phyloP scores from a whole-genome alignment of 2,113 vertebrate genomes.

The Gopherus flavomarginatus region DNA sequence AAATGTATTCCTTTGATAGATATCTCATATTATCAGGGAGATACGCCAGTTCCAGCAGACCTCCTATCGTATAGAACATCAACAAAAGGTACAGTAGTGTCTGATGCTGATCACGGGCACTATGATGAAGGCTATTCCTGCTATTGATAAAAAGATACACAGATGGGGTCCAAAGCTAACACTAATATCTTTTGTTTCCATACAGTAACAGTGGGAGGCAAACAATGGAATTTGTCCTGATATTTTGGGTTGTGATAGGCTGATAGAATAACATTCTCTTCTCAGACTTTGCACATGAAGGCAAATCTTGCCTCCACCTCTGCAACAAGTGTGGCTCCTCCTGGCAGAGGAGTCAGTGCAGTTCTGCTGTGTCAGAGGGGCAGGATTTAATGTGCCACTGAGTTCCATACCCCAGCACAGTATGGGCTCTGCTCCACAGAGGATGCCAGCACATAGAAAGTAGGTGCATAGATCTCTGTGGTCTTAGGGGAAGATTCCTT shows the following conservation, averaged over 20 bases:
- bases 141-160: accelerated
- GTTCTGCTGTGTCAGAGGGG: accelerated
- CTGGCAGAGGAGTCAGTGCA: accelerated
- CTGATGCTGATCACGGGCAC: neutral
- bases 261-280: neutral
- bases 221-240: accelerated
- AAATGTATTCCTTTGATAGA: constrained; percentile 77
- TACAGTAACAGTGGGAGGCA: accelerated
- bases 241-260: accelerated
- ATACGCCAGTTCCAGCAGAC: constrained; percentile 99
- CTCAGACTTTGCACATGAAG: neutral
- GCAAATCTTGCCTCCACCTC: neutral
- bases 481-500: neutral
- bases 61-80: constrained; percentile 96
- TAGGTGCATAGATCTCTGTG: neutral
- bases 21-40: constrained; percentile 98
- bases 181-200: neutral
- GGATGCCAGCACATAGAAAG: neutral
- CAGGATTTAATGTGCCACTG: neutral
- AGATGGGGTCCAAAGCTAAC: neutral
- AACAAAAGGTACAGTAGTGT: constrained; percentile 88
- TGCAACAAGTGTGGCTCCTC: neutral
- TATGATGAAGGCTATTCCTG: neutral
- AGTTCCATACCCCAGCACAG: neutral
- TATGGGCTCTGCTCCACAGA: neutral